Evolutionary conservation across 2,113 vertebrate species (phyloP), one percentile per base, ranked within the genome.

Genomic region (Climacteris rufus): DNA sequence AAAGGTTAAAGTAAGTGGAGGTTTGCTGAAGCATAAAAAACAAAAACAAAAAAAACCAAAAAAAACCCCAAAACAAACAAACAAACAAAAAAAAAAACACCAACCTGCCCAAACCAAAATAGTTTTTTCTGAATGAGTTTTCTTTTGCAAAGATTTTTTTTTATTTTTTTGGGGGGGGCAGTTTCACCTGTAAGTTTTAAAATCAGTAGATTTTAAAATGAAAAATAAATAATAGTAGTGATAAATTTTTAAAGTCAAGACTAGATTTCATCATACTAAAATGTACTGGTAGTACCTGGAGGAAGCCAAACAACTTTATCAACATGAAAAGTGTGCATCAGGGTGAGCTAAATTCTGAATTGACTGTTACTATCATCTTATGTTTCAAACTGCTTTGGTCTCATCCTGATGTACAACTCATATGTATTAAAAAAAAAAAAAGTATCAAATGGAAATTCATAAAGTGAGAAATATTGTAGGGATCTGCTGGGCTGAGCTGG

Each of bases 101-200:
- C 54, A 42, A 65, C 19, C 15, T 64, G 19, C 45, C 9, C 3
- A 64, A 77, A 56, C 3, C 28, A 57, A 89, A 61, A 28, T 9
- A n/a, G 8, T 65, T 82, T 65, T 82, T 94, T 25, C 27, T 70
- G 35, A 85, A 23, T 80, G 19, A 86, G 7, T 13, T 93, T 72
- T 83, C 11, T 89, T 94, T 68, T 42, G n/a, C 17, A 85, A 63
- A 59, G 15, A 47, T 27, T 61, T 7, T 59, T 56, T 11, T 17
- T 5, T 6, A 10, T 7, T 6, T 13, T 7, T 8, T 10, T 37
- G 16, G n/a, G n/a, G n/a, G n/a, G n/a, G n/a, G n/a, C n/a, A n/a
- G n/a, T 3, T 19, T 3, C 7, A 11, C 9, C 10, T 7, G 2
- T 59, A 42, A 68, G 6, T 66, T 74, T 74, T 74, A 74, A 22